Conservation (phyloP, 2,797 vertebrate species). For the Microctenopoma lineatum region DNA sequence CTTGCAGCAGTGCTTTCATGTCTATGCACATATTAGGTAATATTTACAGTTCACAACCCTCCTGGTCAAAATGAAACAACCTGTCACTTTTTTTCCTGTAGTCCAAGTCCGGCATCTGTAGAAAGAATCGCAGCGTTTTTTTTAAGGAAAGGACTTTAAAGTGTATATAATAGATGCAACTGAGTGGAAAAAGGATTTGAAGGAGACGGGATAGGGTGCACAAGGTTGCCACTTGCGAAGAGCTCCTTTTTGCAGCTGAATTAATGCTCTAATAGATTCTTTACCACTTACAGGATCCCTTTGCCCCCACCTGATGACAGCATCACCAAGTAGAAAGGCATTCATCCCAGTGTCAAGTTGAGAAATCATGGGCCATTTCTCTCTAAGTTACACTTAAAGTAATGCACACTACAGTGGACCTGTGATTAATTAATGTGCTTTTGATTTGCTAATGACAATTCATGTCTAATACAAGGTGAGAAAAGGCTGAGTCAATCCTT, state of each 20-base stretch:
- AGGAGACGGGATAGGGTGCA: slow-evolving; percentile 46
- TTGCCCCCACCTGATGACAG: slow-evolving; percentile 64
- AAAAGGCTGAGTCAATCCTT: slow-evolving; percentile 80
- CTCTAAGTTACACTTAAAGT: slow-evolving; percentile 79
- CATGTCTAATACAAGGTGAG: slow-evolving; percentile 80
- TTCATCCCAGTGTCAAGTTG: slow-evolving; percentile 72
- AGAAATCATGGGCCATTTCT: slow-evolving; percentile 75
- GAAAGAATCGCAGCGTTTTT: neutral
- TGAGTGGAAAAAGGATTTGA: slow-evolving; percentile 18
- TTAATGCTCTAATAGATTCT: slow-evolving; percentile 75
- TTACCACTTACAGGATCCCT: slow-evolving; percentile 75
- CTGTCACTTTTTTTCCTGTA: slow-evolving; percentile 2
- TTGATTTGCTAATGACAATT: slow-evolving; percentile 82
- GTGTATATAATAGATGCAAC: slow-evolving; percentile 4
- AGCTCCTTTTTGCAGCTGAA: slow-evolving; percentile 65
- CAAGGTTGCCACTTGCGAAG: slow-evolving; percentile 58
- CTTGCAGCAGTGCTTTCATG: slow-evolving; percentile 23
- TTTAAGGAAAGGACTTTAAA: slow-evolving; percentile 15
- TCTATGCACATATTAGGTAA: slow-evolving; percentile 9
- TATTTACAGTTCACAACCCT: slow-evolving; percentile 20
- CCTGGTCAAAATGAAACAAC: slow-evolving; percentile 22
- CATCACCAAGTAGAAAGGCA: slow-evolving; percentile 70
- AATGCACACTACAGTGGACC: slow-evolving; percentile 70
- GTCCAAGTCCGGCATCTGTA: neutral
- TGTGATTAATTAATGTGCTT: slow-evolving; percentile 82